A percentile compares a stretch with the other conserved stretches of the same genome.
These are phyloP conservation scores for Himantopus leucocephalus DNA, from an alignment of 2,113 vertebrate genomes.

Conservation along the genomic window DNA sequence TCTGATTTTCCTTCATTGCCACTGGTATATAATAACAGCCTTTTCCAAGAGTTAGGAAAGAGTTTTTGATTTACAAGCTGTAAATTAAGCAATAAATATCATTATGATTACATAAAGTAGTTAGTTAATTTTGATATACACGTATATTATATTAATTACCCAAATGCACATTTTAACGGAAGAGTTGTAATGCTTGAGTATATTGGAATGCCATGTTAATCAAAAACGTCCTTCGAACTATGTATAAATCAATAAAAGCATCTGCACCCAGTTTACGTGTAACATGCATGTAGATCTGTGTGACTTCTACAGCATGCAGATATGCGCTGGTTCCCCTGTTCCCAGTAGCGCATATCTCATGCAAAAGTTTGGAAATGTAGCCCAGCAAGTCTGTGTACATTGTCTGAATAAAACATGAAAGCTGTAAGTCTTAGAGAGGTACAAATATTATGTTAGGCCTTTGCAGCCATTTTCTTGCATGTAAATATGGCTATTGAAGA, in stretches of 20 bases:
- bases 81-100: constrained; percentile 27
- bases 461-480: constrained; percentile 40
- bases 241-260: background rate
- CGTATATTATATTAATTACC: background rate
- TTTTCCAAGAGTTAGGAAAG: constrained; percentile 11
- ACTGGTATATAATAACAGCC: background rate
- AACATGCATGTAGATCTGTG: background rate
- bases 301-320: background rate
- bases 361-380: constrained; percentile 39
- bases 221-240: background rate
- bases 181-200: constrained; percentile 1
- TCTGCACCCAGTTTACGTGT: background rate
- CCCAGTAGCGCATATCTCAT: constrained; percentile 10
- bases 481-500: constrained; percentile 63
- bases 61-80: constrained; percentile 23
- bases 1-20: background rate
- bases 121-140: constrained; percentile 40
- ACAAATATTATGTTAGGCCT: constrained; percentile 38
- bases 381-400: constrained; percentile 27
- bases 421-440: constrained; percentile 58
- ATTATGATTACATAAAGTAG: constrained; percentile 6
- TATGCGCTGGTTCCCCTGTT: background rate
- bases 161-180: background rate
- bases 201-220: background rate
- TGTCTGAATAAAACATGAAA: constrained; percentile 45